Evolutionary conservation across 2,113 vertebrate genomes (phyloP).

Genomic region (Meles meles): DNA sequence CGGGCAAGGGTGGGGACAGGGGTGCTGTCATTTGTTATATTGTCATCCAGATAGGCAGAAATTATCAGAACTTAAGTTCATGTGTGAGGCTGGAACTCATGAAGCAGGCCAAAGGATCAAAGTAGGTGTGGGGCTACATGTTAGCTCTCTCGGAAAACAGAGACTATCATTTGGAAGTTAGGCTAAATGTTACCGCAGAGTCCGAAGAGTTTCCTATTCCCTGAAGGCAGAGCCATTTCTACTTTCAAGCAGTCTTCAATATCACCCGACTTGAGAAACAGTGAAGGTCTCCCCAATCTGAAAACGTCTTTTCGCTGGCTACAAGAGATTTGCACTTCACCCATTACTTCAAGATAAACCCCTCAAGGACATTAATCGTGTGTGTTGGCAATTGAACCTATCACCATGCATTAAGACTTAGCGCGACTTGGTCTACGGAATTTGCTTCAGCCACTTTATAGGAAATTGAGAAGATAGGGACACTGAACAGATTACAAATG

Average conservation of each 20-base stretch:
- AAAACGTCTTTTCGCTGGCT: not conserved
- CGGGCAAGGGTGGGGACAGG: rapidly evolving
- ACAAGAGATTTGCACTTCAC: not conserved
- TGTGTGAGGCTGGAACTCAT: not conserved
- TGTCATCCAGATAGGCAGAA: not conserved
- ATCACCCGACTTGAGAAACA: not conserved
- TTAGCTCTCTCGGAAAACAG: not conserved
- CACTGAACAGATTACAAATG: not conserved
- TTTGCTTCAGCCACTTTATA: not conserved
- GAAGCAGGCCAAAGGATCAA: not conserved
- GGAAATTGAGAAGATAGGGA: not conserved
- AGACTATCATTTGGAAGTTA: not conserved
- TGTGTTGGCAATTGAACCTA: not conserved
- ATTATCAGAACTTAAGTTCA: not conserved
- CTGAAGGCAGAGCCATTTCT: not conserved
- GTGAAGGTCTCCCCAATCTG: not conserved
- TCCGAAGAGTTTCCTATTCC: not conserved
- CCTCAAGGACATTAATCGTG: not conserved
- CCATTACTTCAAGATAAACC: not conserved
- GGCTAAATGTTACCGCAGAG: not conserved
- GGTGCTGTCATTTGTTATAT: not conserved
- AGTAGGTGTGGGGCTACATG: not conserved
- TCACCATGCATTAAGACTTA: not conserved
- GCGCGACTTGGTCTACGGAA: not conserved
- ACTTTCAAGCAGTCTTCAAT: not conserved